Base-by-base conservation (phyloP, 2,888 invertebrate genomes). In the Willowsia nigromaculata region DNA sequence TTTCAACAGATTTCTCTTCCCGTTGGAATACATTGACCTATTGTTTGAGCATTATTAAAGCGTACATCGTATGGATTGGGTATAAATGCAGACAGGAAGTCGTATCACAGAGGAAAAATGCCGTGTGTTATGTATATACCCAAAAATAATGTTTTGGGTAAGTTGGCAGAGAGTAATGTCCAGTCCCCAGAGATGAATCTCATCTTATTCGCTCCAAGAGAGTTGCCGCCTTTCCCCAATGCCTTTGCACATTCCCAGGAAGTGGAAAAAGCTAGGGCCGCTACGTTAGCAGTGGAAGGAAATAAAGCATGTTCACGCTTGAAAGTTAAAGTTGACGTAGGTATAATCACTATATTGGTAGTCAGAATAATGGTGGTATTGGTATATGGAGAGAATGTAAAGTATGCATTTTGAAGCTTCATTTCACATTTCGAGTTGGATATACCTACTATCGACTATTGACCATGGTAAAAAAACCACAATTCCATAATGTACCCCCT, bases 141-240 rank as follows among this genome's bases (percentile, higher is more conserved):
- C 47, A 86, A 47, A 71, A 87, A 81, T 81, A 71, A 81, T 71
- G 80, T 59, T 81, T 82, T 76, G 82, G 33, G 71, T 43, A 88
- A 71, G 82, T 82, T 88, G 88, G 88, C 88, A 88, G 88, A 88
- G 88, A 88, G 88, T 82, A 88, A 88, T 88, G 88, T 59, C 82
- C 82, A 90, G 86, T 90, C 90, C 86, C 90, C 2, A 78, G 88
- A 90, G 90, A 90, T 85, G 90, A 88, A 88, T 89, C 81, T 85
- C 71, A 83, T 91, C 85, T 89, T 84, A 76, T 78, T 83, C 83
- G 50, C 76, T 83, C 76, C 74, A 82, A 82, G 85, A 85, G 85
- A 85, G 78, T 85, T 78, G 50, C 27, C 53, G 30, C 56, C 74
- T 82, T 74, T 65, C 53, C 56, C 22, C n/a, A 15, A 62, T 83